phyloP scores from a whole-genome alignment of 2,888 invertebrate species.

The Tachina grossa region DNA sequence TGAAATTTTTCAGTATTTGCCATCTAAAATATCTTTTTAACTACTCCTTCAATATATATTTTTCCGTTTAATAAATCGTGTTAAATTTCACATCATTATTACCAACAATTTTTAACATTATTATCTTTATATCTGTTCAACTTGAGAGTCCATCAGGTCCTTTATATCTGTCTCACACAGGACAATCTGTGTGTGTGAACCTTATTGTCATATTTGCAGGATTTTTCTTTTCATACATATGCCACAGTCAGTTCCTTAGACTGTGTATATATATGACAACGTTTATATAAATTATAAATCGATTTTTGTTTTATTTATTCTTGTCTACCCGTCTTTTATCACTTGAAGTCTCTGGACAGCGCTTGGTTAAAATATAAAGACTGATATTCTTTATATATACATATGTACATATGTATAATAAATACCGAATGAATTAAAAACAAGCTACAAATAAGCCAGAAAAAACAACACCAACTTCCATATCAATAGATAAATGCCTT shows the following conservation, averaged over 20 bases:
- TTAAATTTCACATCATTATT: constrained; percentile 65
- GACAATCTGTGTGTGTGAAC: constrained; percentile 13
- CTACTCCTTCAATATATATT: background rate
- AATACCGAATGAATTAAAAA: constrained; percentile 33
- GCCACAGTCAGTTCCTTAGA: background rate
- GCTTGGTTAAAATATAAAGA: background rate
- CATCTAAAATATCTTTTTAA: background rate
- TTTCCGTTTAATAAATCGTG: constrained; percentile 63
- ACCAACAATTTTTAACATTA: constrained; percentile 28
- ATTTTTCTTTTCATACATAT: constrained; percentile 34
- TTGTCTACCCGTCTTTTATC: constrained; percentile 38
- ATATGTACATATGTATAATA: constrained; percentile 25
- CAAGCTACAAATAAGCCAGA: no score
- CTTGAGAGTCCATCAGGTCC: constrained; percentile 41
- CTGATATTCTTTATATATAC: background rate
- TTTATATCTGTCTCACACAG: constrained; percentile 11
- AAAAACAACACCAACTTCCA: constrained; percentile 21
- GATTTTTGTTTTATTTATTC: constrained; percentile 66
- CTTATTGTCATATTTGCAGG: constrained; percentile 47
- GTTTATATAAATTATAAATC: constrained; percentile 66
- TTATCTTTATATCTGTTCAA: constrained; percentile 31
- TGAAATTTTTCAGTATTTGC: background rate
- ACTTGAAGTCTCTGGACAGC: constrained; percentile 53
- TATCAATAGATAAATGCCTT: constrained; percentile 44
- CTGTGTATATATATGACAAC: background rate